A percentile compares a stretch with the other conserved stretches of the same genome.
These are phyloP conservation scores for Acronicta aceris DNA, from an alignment of 2,888 invertebrate genomes.

Conservation along the genomic window DNA sequence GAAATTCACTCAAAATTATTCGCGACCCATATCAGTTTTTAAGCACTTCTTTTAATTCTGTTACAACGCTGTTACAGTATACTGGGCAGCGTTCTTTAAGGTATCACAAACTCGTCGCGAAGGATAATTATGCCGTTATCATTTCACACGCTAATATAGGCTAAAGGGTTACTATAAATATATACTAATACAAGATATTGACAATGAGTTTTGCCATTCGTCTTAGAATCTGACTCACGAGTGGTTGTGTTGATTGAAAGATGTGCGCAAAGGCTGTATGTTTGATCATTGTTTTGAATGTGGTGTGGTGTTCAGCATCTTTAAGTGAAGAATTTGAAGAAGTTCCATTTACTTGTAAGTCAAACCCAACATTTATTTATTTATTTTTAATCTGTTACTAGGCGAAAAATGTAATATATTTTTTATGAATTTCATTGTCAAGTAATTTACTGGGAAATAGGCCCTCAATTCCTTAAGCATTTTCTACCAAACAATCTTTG, in stretches of 20 bases:
- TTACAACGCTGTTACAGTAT: background rate
- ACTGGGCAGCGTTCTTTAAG: background rate
- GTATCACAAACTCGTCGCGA: background rate
- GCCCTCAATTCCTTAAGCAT: too few species aligned
- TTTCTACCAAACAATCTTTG: too few species aligned
- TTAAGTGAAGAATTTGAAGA: slow-evolving; percentile 6
- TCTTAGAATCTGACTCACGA: background rate
- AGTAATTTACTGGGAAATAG: too few species aligned
- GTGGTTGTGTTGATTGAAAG: slow-evolving; percentile 16
- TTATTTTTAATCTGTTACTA: too few species aligned
- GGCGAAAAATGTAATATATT: too few species aligned
- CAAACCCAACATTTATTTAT: too few species aligned
- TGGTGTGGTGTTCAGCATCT: background rate
- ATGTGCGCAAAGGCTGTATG: slow-evolving; percentile 23
- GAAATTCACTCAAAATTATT: too few species aligned
- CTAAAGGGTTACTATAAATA: background rate
- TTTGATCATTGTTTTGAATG: background rate
- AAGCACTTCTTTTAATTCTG: background rate
- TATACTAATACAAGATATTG: background rate
- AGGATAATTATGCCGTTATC: slow-evolving; percentile 9
- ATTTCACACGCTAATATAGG: background rate
- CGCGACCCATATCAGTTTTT: too few species aligned
- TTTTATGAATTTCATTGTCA: too few species aligned
- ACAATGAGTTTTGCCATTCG: slow-evolving; percentile 9
- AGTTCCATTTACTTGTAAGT: slow-evolving; percentile 9